A percentile compares a stretch with the other conserved stretches of the same genome.
Evolutionary conservation across 1,140 invertebrate genomes (phyloP).

Genomic region (Ostrea edulis): DNA sequence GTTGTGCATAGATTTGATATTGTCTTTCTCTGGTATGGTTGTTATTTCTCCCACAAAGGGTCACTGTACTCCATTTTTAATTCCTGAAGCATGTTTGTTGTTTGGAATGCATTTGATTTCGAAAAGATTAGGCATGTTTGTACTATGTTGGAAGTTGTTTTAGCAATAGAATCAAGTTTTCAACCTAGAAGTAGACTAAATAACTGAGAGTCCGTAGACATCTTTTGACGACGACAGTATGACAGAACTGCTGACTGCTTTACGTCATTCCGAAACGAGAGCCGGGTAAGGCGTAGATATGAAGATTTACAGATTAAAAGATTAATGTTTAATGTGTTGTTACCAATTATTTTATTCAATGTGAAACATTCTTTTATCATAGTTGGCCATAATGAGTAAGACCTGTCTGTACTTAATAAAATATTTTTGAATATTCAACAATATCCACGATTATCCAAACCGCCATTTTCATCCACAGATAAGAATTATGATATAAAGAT

Average conservation of each 20-base stretch:
- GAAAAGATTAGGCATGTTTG: not conserved
- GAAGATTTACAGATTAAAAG: not conserved
- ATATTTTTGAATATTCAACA: too few relatives aligned
- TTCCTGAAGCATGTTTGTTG: not conserved
- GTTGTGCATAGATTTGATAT: not conserved
- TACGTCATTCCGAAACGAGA: conserved; percentile 1
- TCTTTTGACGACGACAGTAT: not conserved
- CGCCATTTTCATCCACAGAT: too few relatives aligned
- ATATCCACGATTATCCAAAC: too few relatives aligned
- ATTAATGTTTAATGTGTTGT: too few relatives aligned
- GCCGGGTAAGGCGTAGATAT: not conserved
- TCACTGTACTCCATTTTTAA: not conserved
- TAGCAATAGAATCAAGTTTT: not conserved
- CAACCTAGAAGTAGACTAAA: not conserved
- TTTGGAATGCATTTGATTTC: not conserved
- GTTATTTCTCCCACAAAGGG: not conserved
- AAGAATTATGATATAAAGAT: too few relatives aligned
- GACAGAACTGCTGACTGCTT: not conserved
- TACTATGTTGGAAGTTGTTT: not conserved
- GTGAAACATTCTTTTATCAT: too few relatives aligned
- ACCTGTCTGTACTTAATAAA: too few relatives aligned
- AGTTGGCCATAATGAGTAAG: too few relatives aligned
- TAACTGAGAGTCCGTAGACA: too few relatives aligned
- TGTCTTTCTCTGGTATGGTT: not conserved
- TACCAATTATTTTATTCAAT: too few relatives aligned